Percentiles rank a stretch among this genome's conserved stretches.
These are phyloP conservation scores for Molossus alvarezi DNA, from an alignment of 2,797 vertebrate species.

Conservation along the genomic window DNA sequence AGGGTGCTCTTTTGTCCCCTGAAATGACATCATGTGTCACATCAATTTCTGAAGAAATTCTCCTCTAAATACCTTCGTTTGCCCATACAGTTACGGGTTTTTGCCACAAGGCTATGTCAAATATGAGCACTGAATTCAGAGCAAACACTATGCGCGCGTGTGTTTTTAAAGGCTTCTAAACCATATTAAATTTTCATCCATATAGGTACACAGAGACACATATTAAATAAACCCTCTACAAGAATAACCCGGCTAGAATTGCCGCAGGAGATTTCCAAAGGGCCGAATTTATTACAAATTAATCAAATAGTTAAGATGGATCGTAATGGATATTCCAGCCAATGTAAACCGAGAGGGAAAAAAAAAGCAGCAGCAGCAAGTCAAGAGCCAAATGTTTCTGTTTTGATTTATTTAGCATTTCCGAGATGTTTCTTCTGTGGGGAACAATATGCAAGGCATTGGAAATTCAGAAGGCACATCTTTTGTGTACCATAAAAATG, in stretches of 20 bases:
- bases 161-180: constrained; percentile 85
- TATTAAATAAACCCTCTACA: constrained; percentile 83
- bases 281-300: constrained; percentile 86
- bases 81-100: constrained; percentile 77
- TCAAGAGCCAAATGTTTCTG: constrained; percentile 90
- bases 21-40: constrained; percentile 68
- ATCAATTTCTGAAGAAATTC: constrained; percentile 81
- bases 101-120: constrained; percentile 76
- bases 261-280: constrained; percentile 84
- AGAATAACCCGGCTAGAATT: constrained; percentile 81
- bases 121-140: constrained; percentile 73
- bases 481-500: constrained; percentile 94
- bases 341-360: constrained; percentile 85
- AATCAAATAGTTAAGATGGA: constrained; percentile 88
- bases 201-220: constrained; percentile 87
- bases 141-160: constrained; percentile 67
- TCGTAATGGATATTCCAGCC: constrained; percentile 87
- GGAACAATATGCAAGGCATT: constrained; percentile 93
- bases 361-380: constrained; percentile 85
- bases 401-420: constrained; percentile 95
- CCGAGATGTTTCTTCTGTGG: constrained; percentile 90
- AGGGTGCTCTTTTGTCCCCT: constrained; percentile 72
- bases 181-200: constrained; percentile 85
- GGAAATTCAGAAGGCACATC: constrained; percentile 93
- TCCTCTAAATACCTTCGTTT: constrained; percentile 79